Evolutionary conservation across 2,888 invertebrate genomes (phyloP).

Genomic region (Sympetrum striolatum): DNA sequence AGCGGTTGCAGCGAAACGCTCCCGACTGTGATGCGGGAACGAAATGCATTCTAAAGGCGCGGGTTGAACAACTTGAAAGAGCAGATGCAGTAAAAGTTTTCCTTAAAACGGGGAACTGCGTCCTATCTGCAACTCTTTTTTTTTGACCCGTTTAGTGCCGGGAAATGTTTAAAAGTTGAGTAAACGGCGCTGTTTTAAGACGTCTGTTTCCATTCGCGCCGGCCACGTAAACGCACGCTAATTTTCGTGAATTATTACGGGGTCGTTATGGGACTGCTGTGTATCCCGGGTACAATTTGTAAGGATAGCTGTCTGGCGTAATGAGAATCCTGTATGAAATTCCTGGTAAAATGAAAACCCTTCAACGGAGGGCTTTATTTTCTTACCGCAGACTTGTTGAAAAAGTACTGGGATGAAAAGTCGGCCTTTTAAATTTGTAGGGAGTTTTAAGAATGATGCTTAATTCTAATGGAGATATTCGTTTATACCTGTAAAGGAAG

Average conservation of each 20-base stretch:
- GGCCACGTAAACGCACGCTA: neutral
- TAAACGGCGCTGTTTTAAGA: neutral
- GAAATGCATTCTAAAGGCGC: neutral
- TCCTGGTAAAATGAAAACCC: no score
- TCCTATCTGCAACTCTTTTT: neutral
- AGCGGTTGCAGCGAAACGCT: neutral
- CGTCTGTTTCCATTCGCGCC: neutral
- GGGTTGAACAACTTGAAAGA: neutral
- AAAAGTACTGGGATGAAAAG: no score
- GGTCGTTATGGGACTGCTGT: neutral
- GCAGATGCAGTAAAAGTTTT: neutral
- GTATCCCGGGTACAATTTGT: neutral
- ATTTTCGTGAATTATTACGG: neutral
- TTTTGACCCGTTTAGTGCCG: neutral
- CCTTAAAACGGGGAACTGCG: neutral
- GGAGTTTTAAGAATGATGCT: no score
- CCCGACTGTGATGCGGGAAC: neutral
- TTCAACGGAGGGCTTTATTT: no score
- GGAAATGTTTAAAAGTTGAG: constrained; percentile 6
- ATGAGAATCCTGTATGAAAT: neutral
- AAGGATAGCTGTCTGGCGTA: neutral
- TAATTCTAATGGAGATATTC: no score
- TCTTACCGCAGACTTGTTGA: no score
- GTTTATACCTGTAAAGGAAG: no score
- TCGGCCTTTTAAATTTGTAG: no score